A percentile compares a stretch with the other conserved stretches of the same genome.
These are phyloP conservation scores for Ochropleura leucogaster DNA, from an alignment of 2,888 invertebrate species.

Conservation along the genomic window DNA sequence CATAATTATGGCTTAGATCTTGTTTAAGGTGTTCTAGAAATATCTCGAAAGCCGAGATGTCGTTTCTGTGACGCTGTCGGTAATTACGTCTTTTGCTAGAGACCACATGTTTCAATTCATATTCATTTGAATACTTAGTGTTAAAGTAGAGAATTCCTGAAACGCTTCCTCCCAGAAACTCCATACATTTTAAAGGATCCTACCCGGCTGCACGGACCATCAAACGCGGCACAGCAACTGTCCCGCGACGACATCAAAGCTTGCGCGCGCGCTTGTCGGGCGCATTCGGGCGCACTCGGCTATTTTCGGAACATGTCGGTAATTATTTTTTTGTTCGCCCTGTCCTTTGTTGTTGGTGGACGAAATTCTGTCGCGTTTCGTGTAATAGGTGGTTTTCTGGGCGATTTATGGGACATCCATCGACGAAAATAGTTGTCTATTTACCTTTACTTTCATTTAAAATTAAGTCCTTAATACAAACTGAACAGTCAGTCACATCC, in stretches of 20 bases:
- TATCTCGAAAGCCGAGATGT: background rate
- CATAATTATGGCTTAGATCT: background rate
- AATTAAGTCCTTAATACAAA: background rate
- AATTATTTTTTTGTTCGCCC: conserved; percentile 85
- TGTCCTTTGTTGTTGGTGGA: conserved; percentile 78
- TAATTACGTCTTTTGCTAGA: background rate
- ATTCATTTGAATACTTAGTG: background rate
- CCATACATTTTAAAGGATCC: conserved; percentile 38
- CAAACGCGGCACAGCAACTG: conserved; percentile 54
- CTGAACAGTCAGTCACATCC: too few relatives aligned
- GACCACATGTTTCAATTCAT: background rate
- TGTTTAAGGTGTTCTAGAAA: background rate
- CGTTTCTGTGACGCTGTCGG: background rate
- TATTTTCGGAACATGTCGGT: conserved; percentile 81
- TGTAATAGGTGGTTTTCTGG: conserved; percentile 51
- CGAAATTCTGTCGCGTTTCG: conserved; percentile 60
- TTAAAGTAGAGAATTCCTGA: conserved; percentile 25
- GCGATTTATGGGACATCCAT: conserved; percentile 45
- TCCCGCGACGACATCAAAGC: conserved; percentile 80
- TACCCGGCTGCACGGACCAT: conserved; percentile 57
- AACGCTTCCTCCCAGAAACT: conserved; percentile 32
- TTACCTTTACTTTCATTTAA: background rate
- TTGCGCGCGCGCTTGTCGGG: conserved; percentile 68
- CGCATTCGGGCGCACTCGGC: conserved; percentile 67
- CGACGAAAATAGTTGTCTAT: conserved; percentile 30